These are phyloP conservation scores for Marisa cornuarietis DNA, from an alignment of 1,140 invertebrate species.

Conservation along the genomic window DNA sequence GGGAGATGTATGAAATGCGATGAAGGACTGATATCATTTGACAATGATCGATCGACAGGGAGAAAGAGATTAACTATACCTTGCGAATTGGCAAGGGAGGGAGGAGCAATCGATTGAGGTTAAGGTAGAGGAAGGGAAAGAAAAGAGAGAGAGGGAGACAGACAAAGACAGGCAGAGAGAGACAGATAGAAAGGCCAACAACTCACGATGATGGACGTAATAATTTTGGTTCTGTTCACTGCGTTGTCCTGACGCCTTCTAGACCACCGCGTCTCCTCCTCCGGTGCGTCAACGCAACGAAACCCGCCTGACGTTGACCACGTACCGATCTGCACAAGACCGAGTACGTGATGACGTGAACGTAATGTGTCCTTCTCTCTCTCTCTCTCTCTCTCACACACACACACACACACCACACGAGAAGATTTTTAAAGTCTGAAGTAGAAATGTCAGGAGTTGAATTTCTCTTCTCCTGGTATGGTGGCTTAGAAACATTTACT, in stretches of 20 bases:
- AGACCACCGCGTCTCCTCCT: neutral
- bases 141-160: conserved; percentile 1
- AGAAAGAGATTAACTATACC: conserved; percentile 1
- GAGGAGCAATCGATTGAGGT: neutral
- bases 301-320: conserved; percentile 27
- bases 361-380: no score
- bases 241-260: neutral
- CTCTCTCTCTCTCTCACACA: no score
- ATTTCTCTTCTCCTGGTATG: no score
- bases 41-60: neutral
- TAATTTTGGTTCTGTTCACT: conserved; percentile 14
- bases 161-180: conserved; percentile 15
- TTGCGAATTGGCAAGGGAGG: neutral
- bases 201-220: conserved; percentile 33
- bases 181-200: neutral
- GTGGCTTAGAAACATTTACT: no score
- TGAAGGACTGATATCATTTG: neutral
- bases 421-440: no score
- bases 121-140: neutral
- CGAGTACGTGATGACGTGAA: neutral
- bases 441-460: no score
- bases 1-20: neutral
- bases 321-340: conserved; percentile 27
- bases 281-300: conserved; percentile 8
- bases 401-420: neutral